phyloP scores from a whole-genome alignment of 2,113 vertebrate genomes.

The Bothrops jararaca region DNA sequence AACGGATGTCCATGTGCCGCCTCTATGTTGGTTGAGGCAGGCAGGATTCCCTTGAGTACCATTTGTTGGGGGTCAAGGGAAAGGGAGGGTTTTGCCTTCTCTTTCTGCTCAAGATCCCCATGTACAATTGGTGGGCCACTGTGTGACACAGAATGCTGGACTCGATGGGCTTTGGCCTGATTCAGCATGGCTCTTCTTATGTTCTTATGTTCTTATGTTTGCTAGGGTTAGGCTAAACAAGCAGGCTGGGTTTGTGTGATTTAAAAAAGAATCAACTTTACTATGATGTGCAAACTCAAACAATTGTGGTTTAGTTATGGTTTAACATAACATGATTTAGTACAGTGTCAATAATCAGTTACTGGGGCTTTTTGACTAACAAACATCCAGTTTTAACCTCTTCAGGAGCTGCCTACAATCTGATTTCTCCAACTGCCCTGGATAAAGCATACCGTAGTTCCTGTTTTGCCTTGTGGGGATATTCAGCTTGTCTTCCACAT shows the following conservation, averaged over 20 bases:
- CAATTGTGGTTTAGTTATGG: not conserved
- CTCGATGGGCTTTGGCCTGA: too few relatives aligned
- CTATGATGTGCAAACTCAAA: not conserved
- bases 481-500: not conserved
- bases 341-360: not conserved
- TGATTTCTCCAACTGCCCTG: not conserved
- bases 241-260: not conserved
- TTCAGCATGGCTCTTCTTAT: too few relatives aligned
- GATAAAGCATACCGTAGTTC: not conserved
- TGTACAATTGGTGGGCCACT: too few relatives aligned
- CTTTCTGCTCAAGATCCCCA: too few relatives aligned
- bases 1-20: too few relatives aligned
- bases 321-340: not conserved
- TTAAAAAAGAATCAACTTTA: not conserved
- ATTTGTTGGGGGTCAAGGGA: too few relatives aligned
- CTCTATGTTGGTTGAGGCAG: too few relatives aligned
- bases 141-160: too few relatives aligned
- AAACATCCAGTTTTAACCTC: not conserved
- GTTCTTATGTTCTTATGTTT: too few relatives aligned
- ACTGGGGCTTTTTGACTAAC: not conserved
- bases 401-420: not conserved
- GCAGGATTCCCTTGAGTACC: too few relatives aligned
- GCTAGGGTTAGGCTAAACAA: not conserved
- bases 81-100: too few relatives aligned
- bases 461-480: not conserved